Conservation (phyloP, 2,113 vertebrate genomes). For the Petrocephalus microphthalmus region DNA sequence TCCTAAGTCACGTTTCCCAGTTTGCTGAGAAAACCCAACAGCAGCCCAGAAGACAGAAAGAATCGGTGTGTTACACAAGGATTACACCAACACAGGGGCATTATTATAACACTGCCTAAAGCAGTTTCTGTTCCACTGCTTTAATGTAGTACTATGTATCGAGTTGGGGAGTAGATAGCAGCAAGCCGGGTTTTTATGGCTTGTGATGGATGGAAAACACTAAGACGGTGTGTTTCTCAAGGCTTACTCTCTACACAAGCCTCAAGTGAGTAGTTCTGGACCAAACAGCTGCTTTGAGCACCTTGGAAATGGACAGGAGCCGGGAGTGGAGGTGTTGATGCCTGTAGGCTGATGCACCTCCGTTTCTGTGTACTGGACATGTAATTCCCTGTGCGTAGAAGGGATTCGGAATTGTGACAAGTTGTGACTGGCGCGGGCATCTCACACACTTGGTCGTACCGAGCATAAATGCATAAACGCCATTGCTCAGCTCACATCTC, state of each 20-base stretch:
- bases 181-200: background rate
- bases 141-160: background rate
- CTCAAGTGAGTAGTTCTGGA: background rate
- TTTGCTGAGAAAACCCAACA: background rate
- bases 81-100: background rate
- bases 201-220: background rate
- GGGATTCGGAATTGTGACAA: background rate
- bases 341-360: too few species aligned
- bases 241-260: background rate
- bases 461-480: background rate
- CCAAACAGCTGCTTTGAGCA: background rate
- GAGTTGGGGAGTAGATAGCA: background rate
- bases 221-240: background rate
- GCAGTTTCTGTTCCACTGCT: background rate
- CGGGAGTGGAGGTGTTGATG: background rate
- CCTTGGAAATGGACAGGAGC: background rate
- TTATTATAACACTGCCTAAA: background rate
- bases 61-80: background rate
- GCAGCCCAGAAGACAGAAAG: background rate
- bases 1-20: background rate
- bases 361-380: too few species aligned
- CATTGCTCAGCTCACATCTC: background rate
- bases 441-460: background rate
- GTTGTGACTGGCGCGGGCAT: too few species aligned
- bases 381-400: background rate